Evolutionary conservation across 92 coral and sea anemone species (phyloP), one percentile per base, ranked within the genome.

Genomic region (Epizoanthus stellaris): DNA sequence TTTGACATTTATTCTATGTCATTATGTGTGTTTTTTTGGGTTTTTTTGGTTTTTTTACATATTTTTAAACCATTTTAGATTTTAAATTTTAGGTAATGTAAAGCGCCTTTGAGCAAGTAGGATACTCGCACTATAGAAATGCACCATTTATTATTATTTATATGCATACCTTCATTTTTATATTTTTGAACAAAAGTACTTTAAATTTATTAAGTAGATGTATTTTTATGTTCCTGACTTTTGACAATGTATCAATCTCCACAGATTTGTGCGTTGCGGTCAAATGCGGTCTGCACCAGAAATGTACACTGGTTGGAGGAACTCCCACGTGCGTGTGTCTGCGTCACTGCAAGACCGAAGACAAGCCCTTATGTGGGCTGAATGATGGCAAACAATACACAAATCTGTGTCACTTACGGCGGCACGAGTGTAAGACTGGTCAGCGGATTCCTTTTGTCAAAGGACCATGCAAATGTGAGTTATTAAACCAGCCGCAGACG

Each of bases 401-500:
- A 68, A 91, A 86, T 65, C 67, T 70, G 70, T 93, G 97, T 64
- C 82, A 75, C 40, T 82, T 93, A 0, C 87, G 93, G 63, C 90
- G 90, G 68, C 90, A 88, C 76, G 97, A 93, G 73, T 93, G 97
- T 84, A 93, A 87, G 82, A 84, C 43, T 17, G 92, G 87, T 36
- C 77, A 56, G 76, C 81, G 90, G 82, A 93, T 93, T 77, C 85
- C 89, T 73, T 80, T 67, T 19, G 83, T 86, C 21, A 59, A 67
- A 15, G 97, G 97, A 49, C 90, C 97, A 15, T 93, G 97, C 76
- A 93, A 87, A 87, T 82, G 97, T 93, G 81, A 86, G 97, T 80
- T 16, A 3, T 16, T 14, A 20, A 23, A 47, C 16, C 3, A 23
- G 10, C 5, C 16, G 19, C 4, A 73, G 12, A 19, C 10, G 3